These are phyloP conservation scores for Thecophora atra DNA, from an alignment of 2,888 invertebrate species.

Conservation along the genomic window DNA sequence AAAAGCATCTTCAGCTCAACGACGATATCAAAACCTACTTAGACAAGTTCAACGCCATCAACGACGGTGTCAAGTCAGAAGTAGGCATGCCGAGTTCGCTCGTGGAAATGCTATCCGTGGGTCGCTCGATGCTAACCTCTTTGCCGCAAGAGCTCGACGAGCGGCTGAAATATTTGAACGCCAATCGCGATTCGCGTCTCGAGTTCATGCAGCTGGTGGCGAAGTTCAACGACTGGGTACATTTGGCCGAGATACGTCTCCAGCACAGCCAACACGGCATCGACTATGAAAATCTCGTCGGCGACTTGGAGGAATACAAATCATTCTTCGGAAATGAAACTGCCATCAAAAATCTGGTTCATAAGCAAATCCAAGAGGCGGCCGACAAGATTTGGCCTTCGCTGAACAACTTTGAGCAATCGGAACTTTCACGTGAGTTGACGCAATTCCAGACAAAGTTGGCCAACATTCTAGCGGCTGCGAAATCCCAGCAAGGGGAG, in stretches of 20 bases:
- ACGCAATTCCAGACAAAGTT: slow-evolving; percentile 82
- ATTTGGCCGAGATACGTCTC: slow-evolving; percentile 81
- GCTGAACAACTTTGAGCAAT: slow-evolving; percentile 80
- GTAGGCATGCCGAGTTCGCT: slow-evolving; percentile 82
- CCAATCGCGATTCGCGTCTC: slow-evolving; percentile 79
- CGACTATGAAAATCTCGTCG: slow-evolving; percentile 84
- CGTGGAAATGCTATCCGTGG: slow-evolving; percentile 86
- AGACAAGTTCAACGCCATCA: slow-evolving; percentile 75
- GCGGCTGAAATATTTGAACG: slow-evolving; percentile 80
- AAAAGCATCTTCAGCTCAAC: slow-evolving; percentile 76
- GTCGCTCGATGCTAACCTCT: slow-evolving; percentile 79
- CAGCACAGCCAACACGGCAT: slow-evolving; percentile 84
- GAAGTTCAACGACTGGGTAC: slow-evolving; percentile 84
- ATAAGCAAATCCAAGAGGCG: slow-evolving; percentile 82
- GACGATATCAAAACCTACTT: slow-evolving; percentile 77
- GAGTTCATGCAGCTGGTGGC: slow-evolving; percentile 81
- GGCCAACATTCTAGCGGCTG: slow-evolving; percentile 84
- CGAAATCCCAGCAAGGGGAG: slow-evolving; percentile 81
- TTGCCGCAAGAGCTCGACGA: slow-evolving; percentile 84
- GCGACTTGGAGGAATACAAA: slow-evolving; percentile 87
- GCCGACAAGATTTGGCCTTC: slow-evolving; percentile 92
- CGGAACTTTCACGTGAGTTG: slow-evolving; percentile 82
- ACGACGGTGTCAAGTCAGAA: slow-evolving; percentile 77
- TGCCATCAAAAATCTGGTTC: slow-evolving; percentile 80
- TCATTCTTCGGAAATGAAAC: slow-evolving; percentile 84